Conservation (phyloP, 2,113 vertebrate genomes). For the Triplophysa rosa region DNA sequence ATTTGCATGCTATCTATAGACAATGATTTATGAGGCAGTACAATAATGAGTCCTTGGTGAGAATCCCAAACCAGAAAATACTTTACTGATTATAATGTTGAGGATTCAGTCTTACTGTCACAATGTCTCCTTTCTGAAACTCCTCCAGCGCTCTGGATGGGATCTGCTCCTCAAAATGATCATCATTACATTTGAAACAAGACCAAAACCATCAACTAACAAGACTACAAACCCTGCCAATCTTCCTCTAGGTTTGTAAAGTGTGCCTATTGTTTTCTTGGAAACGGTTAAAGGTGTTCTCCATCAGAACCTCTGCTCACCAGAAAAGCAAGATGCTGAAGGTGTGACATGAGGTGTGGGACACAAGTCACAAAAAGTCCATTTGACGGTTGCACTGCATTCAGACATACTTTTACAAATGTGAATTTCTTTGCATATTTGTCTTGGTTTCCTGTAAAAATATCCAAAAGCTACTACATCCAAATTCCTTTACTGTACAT, state of each 20-base stretch:
- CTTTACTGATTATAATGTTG: slow-evolving; percentile 27
- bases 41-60: slow-evolving; percentile 47
- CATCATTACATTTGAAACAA: slow-evolving; percentile 33
- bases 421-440: no score
- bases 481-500: no score
- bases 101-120: slow-evolving; percentile 20
- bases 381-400: no score
- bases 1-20: slow-evolving; percentile 38
- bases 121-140: slow-evolving; percentile 30
- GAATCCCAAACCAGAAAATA: slow-evolving; percentile 39
- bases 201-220: slow-evolving; percentile 40
- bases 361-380: not conserved
- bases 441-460: no score
- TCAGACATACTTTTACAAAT: no score
- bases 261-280: slow-evolving; percentile 14
- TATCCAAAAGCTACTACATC: no score
- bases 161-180: slow-evolving; percentile 25
- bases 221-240: slow-evolving; percentile 23
- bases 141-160: slow-evolving; percentile 3
- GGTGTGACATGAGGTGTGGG: not conserved
- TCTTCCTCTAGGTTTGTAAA: slow-evolving; percentile 27
- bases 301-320: no score
- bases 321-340: no score
- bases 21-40: slow-evolving; percentile 38
- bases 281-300: slow-evolving; percentile 14